Percentiles rank a stretch among this genome's conserved stretches.
phyloP scores from a whole-genome alignment of 2,113 vertebrate species.

The Falco punctatus region DNA sequence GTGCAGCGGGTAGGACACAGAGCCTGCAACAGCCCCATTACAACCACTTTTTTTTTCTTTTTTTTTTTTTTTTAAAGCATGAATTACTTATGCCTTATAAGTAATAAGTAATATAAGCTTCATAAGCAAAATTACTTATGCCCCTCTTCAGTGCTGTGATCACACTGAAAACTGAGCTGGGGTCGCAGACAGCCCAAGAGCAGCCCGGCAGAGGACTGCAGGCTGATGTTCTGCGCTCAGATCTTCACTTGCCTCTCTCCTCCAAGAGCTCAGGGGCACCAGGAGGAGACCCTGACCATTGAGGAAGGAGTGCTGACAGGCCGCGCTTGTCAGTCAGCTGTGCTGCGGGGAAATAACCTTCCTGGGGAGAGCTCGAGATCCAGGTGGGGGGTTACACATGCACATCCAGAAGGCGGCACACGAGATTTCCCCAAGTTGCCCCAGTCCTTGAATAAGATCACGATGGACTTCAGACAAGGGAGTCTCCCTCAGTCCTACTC shows the following conservation, averaged over 20 bases:
- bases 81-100: too few relatives aligned
- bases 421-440: fast-evolving
- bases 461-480: not conserved
- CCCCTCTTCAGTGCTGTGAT: fast-evolving
- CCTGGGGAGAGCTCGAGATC: not conserved
- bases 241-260: not conserved
- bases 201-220: not conserved
- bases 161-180: not conserved
- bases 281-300: not conserved
- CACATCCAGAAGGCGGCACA: not conserved
- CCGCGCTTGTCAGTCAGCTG: not conserved
- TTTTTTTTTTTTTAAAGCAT: too few relatives aligned
- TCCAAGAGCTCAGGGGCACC: not conserved
- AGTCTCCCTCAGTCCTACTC: not conserved
- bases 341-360: not conserved
- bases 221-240: not conserved
- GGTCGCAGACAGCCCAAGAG: not conserved
- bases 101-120: too few relatives aligned
- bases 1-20: too few relatives aligned
- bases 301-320: not conserved
- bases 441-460: not conserved
- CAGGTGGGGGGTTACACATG: fast-evolving
- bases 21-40: not conserved
- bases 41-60: too few relatives aligned
- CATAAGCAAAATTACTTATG: fast-evolving